A percentile compares a stretch with the other conserved stretches of the same genome.
phyloP scores from a whole-genome alignment of 2,113 vertebrate species.

The Stictonetta naevosa region DNA sequence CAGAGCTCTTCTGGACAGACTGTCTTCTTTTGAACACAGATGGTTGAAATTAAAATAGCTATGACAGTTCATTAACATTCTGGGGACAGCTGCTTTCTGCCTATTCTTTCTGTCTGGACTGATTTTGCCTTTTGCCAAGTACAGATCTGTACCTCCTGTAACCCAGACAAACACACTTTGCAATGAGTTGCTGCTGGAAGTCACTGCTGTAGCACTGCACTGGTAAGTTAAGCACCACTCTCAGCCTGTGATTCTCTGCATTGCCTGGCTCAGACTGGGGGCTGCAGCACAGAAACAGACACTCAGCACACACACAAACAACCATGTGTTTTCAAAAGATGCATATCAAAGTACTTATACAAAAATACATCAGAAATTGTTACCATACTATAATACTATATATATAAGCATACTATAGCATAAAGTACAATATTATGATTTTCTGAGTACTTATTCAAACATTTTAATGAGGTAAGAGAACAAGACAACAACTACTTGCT shows the following conservation, averaged over 20 bases:
- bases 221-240: background rate
- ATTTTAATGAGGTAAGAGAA: background rate
- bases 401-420: background rate
- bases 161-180: background rate
- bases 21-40: background rate
- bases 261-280: background rate
- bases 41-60: background rate
- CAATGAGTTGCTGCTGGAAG: background rate
- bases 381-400: rapidly evolving
- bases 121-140: background rate
- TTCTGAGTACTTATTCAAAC: background rate
- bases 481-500: background rate
- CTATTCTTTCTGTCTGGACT: background rate
- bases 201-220: background rate
- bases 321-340: background rate
- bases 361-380: background rate
- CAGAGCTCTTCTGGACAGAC: background rate
- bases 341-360: background rate
- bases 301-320: background rate
- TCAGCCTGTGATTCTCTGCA: background rate
- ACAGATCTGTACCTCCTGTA: background rate
- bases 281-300: background rate
- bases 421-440: background rate
- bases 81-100: background rate
- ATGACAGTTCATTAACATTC: background rate